Evolutionary conservation across 2,113 vertebrate genomes (phyloP), one percentile per base, ranked within the genome.

Genomic region (Peromyscus polionotus): DNA sequence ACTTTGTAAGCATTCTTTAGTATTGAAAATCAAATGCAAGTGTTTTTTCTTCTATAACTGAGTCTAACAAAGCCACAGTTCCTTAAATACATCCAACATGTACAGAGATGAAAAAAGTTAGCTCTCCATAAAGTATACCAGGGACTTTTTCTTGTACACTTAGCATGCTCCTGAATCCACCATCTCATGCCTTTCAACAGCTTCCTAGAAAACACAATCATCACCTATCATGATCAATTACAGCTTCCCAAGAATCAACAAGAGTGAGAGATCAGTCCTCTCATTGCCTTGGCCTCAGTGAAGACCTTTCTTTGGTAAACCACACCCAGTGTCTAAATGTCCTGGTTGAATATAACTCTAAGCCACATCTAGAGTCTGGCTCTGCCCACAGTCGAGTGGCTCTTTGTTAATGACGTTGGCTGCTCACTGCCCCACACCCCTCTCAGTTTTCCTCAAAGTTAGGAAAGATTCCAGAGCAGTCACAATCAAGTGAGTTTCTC

Each of bases 61-160:
- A 98, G 91, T 81, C 45, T 79, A 97, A 95, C 68, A 90, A 97
- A 95, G n/a, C 51, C 80, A 48, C 7, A 96, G 93, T 97, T 94
- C 92, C 68, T 81, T 96, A 95, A 88, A 96, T 65, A 93, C 91
- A 36, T 24, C 8, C 63, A 33, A 97, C 93, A 96, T 89, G 83
- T 13, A 59, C 48, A 88, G 90, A 72, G 51, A 80, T 33, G 48
- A 85, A 79, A 33, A 90, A 95, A 88, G 12, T 48, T 11, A 81
- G 54, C 48, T 72, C 45, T 54, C 26, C 28, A 59, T 19, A 92
- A 48, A 54, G 22, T 75, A 57, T 5, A 65, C 8, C 39, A 63
- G 68, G 14, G 81, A 22, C 26, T 96, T 95, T 91, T 75, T 89
- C 39, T 51, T 57, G 76, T 48, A 86, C 70, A 59, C 22, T 90